Evolutionary conservation across 2,888 invertebrate genomes (phyloP).

Genomic region (Synergus gifuensis): DNA sequence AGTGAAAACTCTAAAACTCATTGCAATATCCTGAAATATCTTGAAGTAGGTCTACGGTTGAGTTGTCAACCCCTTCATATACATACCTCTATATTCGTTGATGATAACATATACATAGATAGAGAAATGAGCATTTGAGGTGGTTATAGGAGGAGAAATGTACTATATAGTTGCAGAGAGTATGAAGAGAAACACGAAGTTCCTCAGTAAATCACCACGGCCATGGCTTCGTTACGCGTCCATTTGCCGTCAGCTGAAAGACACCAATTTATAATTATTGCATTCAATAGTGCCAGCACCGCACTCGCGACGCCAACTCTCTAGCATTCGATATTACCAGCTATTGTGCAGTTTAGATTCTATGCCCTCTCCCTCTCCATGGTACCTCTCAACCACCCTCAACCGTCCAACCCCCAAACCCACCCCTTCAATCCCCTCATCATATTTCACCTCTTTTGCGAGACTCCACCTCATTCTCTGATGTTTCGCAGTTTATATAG

Average conservation of each 20-base stretch:
- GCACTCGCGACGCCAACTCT: conserved; percentile 62
- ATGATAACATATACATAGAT: conserved; percentile 3
- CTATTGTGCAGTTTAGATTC: conserved; percentile 71
- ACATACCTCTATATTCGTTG: neutral
- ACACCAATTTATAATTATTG: conserved; percentile 75
- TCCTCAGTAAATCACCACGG: conserved; percentile 78
- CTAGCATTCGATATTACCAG: conserved; percentile 71
- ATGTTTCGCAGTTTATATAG: conserved; percentile 47
- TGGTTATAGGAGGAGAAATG: conserved; percentile 7
- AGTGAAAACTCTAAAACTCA: no score
- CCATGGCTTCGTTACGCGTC: conserved; percentile 72
- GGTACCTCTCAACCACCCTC: conserved; percentile 45
- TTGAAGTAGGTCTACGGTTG: no score
- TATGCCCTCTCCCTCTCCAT: conserved; percentile 51
- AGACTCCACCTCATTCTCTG: conserved; percentile 31
- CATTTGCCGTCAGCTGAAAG: conserved; percentile 69
- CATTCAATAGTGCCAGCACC: conserved; percentile 64
- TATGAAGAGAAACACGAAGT: conserved; percentile 56
- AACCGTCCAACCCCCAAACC: conserved; percentile 45
- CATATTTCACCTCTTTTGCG: conserved; percentile 50
- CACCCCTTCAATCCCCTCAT: conserved; percentile 7
- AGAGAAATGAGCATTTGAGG: conserved; percentile 33
- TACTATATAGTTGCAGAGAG: conserved; percentile 42
- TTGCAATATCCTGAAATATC: no score
- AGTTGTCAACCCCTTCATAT: no score